Evolutionary conservation across 2,113 vertebrate species (phyloP), one percentile per base, ranked within the genome.

Genomic region (Orcinus orca): DNA sequence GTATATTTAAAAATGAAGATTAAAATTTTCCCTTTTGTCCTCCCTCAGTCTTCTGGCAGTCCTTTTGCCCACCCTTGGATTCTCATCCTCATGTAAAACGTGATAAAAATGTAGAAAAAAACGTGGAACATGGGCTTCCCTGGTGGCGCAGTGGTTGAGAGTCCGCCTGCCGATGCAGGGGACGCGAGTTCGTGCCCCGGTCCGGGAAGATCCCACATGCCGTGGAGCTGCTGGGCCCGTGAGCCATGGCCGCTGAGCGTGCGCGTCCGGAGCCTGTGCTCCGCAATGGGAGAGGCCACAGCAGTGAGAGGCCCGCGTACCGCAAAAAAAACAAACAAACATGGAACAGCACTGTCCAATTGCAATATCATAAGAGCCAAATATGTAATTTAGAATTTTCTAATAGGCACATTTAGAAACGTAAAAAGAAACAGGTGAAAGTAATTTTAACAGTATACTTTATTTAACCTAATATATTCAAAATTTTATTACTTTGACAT

Each of bases 1-100:
- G 36, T 77, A 60, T 90, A 88, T 82, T 92, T 96, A 13, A 82
- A 90, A 90, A 82, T n/a, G 79, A 90, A 96, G 84, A 82, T 81
- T 58, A 94, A 94, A 86, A n/a, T 8, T 36, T 70, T 76, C 36
- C 26, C 31, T 95, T 94, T 70, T 55, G 53, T 67, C 60, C 21
- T 94, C 15, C 47, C 76, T 89, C 41, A 79, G 25, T 91, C 50
- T 95, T 81, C 79, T 70, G 50, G 58, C 65, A 29, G 25, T 50
- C 31, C 67, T 93, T 79, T 68, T 63, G 84, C 73, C 73, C 53
- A 60, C 10, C 41, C 60, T 70, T 63, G 71, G 76, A 68, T 44
- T 80, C 65, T 85, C 65, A 85, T 81, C 41, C 36, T 89, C 50
- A 18, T 79, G 50, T 25, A 92, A 92, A 88, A 62, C 13, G 91